A percentile compares a stretch with the other conserved stretches of the same genome.
phyloP scores from a whole-genome alignment of 2,113 vertebrate genomes.

The Spilogale gracilis region DNA sequence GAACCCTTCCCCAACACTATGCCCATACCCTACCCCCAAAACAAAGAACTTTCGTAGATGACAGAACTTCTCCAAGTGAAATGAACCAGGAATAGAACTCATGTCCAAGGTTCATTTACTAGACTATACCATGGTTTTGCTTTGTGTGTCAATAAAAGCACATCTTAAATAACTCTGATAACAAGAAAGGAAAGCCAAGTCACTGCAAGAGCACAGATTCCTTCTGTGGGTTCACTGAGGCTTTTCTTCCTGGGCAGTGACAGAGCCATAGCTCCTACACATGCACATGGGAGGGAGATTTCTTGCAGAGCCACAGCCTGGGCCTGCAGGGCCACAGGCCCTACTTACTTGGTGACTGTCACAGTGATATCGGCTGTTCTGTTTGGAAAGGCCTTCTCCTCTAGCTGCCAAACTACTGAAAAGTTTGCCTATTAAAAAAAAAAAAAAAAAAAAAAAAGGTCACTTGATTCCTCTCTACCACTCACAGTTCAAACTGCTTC shows the following conservation, averaged over 20 bases:
- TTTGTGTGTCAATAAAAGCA: slow-evolving; percentile 2
- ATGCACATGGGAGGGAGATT: not conserved
- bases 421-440: slow-evolving; percentile 72
- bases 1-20: not conserved
- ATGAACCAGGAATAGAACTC: slow-evolving; percentile 9
- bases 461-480: not conserved
- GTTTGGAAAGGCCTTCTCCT: slow-evolving; percentile 69
- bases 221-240: not conserved
- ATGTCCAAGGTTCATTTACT: not conserved
- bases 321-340: not conserved
- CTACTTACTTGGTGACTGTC: slow-evolving; percentile 80
- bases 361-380: slow-evolving; percentile 69
- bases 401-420: slow-evolving; percentile 83
- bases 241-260: not conserved
- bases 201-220: not conserved
- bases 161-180: not conserved
- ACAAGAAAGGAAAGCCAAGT: not conserved
- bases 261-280: not conserved
- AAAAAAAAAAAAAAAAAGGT: slow-evolving; percentile 35
- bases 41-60: not conserved
- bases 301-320: not conserved
- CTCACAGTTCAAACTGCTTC: not conserved
- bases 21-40: not conserved
- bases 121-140: not conserved
- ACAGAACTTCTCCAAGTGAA: not conserved